These are phyloP conservation scores for Macrosiphum euphorbiae DNA, from an alignment of 2,888 invertebrate genomes.

Conservation along the genomic window DNA sequence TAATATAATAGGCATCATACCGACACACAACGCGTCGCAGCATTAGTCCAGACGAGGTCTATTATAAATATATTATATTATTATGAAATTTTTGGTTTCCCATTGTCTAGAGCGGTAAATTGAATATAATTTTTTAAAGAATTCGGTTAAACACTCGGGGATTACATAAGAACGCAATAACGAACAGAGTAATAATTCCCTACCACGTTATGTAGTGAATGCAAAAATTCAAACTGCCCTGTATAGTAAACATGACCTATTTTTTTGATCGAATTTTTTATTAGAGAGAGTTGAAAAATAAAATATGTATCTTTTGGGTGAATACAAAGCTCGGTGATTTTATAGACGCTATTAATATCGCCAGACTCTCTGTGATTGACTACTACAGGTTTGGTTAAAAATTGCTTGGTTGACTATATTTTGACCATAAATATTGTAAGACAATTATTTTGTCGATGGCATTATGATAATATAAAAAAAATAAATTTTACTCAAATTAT, in stretches of 20 bases:
- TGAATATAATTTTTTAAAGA: background rate
- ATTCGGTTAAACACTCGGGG: background rate
- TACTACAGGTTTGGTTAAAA: background rate
- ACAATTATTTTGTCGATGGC: background rate
- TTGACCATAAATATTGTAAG: too few species aligned
- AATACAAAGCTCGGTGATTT: background rate
- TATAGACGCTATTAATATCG: background rate
- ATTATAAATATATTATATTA: background rate
- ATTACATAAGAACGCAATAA: background rate
- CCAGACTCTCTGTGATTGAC: background rate
- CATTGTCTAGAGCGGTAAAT: background rate
- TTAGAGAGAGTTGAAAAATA: background rate
- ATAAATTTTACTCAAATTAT: background rate
- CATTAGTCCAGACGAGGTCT: background rate
- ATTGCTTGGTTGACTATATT: background rate
- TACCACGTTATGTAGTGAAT: background rate
- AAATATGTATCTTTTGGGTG: too few species aligned
- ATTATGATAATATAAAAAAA: background rate
- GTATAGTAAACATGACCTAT: background rate
- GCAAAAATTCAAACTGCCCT: background rate
- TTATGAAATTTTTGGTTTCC: background rate
- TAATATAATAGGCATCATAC: background rate
- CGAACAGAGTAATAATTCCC: background rate
- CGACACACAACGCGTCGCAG: background rate
- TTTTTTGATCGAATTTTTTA: background rate